Conservation (phyloP, 2,797 vertebrate species). For the Kryptopterus vitreolus region DNA sequence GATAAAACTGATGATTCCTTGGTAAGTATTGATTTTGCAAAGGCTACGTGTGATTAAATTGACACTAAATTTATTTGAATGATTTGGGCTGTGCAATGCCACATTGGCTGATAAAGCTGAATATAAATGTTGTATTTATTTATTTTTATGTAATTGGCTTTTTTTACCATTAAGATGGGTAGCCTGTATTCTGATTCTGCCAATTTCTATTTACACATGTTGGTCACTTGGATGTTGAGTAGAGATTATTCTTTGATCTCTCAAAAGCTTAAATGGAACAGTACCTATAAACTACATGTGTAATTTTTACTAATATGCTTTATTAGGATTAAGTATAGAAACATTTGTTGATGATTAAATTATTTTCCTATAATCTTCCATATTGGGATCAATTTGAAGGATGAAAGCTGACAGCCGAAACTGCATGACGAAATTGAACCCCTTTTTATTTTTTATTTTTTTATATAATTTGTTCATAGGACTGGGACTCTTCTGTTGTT, state of each 20-base stretch:
- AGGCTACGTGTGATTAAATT: not conserved
- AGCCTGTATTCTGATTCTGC: too few species aligned
- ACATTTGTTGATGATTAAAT: not conserved
- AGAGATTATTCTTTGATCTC: not conserved
- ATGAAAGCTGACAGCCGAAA: not conserved
- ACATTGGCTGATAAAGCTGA: not conserved
- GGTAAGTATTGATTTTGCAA: slow-evolving; percentile 68
- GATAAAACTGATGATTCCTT: slow-evolving; percentile 96
- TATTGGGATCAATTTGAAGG: not conserved
- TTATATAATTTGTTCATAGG: slow-evolving; percentile 70
- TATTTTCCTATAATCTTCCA: not conserved
- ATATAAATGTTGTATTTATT: too few species aligned
- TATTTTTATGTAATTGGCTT: too few species aligned
- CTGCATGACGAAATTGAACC: not conserved
- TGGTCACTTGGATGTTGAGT: not conserved
- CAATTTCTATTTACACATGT: too few species aligned
- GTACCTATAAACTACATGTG: not conserved
- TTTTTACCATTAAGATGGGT: too few species aligned
- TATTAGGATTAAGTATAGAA: not conserved
- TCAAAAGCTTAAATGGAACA: not conserved
- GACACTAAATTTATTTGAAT: not conserved
- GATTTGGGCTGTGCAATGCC: not conserved
- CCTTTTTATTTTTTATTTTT: not conserved
- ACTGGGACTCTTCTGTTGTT: slow-evolving; percentile 91
- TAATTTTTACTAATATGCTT: not conserved